phyloP scores from a whole-genome alignment of 2,888 invertebrate genomes.

The Axea sp. region DNA sequence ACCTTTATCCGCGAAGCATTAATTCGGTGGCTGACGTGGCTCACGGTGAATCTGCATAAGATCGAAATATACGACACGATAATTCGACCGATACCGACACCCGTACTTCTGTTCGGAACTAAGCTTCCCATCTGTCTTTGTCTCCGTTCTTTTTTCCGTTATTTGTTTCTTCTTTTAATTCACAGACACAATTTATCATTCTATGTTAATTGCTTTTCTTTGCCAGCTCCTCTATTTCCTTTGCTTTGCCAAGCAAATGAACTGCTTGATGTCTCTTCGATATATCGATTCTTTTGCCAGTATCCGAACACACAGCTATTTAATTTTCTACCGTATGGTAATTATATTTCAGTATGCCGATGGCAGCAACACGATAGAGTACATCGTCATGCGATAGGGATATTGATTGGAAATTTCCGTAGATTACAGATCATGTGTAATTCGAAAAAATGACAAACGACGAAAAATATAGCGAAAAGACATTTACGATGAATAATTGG shows the following conservation, averaged over 20 bases:
- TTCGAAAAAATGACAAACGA: slow-evolving; percentile 33
- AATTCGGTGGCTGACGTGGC: slow-evolving; percentile 64
- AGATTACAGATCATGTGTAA: slow-evolving; percentile 15
- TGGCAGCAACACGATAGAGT: slow-evolving; percentile 42
- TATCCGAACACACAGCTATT: slow-evolving; percentile 39
- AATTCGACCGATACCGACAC: slow-evolving; percentile 68
- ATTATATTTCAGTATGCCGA: slow-evolving; percentile 50
- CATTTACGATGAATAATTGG: slow-evolving; percentile 36
- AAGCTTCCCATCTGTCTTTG: slow-evolving; percentile 54
- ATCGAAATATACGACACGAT: slow-evolving; percentile 69
- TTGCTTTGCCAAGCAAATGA: slow-evolving; percentile 48
- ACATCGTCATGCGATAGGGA: slow-evolving; percentile 39
- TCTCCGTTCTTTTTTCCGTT: slow-evolving; percentile 29
- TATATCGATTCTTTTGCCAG: slow-evolving; percentile 41
- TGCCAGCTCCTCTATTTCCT: slow-evolving; percentile 19
- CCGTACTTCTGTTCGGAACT: slow-evolving; percentile 49
- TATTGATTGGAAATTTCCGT: slow-evolving; percentile 30
- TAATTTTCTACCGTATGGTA: slow-evolving; percentile 54
- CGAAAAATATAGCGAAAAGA: slow-evolving; percentile 31
- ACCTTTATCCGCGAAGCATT: slow-evolving; percentile 69
- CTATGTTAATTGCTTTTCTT: slow-evolving; percentile 61
- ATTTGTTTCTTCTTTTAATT: slow-evolving; percentile 59
- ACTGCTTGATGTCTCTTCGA: slow-evolving; percentile 48
- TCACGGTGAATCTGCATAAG: slow-evolving; percentile 69
- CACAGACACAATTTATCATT: slow-evolving; percentile 52